Percentiles rank a stretch among this genome's conserved stretches.
phyloP scores from a whole-genome alignment of 92 coral and sea anemone genomes.

The Palythoa heliodiscus region DNA sequence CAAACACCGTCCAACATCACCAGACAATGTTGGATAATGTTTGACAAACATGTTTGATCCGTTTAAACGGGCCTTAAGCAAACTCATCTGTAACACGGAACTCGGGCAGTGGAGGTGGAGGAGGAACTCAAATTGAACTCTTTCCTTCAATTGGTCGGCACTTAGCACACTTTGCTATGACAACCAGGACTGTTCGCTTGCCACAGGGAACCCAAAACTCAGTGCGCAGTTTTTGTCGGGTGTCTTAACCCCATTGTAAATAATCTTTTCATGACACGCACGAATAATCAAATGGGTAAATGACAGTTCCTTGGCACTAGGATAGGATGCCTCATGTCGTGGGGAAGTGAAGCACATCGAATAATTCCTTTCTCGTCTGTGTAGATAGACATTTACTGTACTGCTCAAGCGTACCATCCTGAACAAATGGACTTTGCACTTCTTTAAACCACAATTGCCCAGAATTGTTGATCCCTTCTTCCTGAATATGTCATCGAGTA shows the following conservation, averaged over 20 bases:
- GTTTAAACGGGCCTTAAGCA: no score
- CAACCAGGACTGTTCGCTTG: conserved; percentile 7
- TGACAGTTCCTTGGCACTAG: conserved; percentile 47
- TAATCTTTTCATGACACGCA: conserved; percentile 39
- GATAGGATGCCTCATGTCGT: conserved; percentile 35
- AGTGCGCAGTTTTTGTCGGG: conserved; percentile 38
- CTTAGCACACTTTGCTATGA: conserved; percentile 7
- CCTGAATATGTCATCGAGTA: conserved; percentile 35
- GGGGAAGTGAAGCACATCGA: conserved; percentile 36
- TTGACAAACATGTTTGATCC: no score
- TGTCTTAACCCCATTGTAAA: conserved; percentile 49
- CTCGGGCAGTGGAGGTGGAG: conserved; percentile 50
- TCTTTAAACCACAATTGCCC: conserved; percentile 48
- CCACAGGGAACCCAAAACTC: conserved; percentile 43
- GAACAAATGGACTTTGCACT: conserved; percentile 37
- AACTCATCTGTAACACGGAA: conserved; percentile 33
- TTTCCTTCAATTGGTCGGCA: conserved; percentile 36
- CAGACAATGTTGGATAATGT: no score
- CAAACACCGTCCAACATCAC: no score
- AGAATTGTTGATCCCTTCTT: conserved; percentile 35
- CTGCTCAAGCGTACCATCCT: conserved; percentile 49
- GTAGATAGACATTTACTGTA: conserved; percentile 36
- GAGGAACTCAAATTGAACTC: conserved; percentile 12
- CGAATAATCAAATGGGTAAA: conserved; percentile 40
- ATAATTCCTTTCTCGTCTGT: conserved; percentile 44